Evolutionary conservation across 2,797 vertebrate genomes (phyloP).

Genomic region (Heliangelus exortis): DNA sequence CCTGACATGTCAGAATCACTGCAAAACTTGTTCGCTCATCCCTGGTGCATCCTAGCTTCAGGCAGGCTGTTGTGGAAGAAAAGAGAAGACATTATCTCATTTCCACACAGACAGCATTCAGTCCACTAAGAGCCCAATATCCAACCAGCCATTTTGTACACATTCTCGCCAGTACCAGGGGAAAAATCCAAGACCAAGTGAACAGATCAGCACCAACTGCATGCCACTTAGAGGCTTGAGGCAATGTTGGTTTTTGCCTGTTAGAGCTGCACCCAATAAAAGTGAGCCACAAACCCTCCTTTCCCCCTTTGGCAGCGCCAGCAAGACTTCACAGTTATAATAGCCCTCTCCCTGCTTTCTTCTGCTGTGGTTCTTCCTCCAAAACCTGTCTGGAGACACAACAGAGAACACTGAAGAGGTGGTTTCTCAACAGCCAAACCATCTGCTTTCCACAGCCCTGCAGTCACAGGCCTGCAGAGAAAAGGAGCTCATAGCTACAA

Average conservation of each 20-base stretch:
- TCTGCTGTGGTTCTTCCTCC: not conserved
- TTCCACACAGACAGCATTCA: not conserved
- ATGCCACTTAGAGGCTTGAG: not conserved
- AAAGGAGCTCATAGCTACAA: not conserved
- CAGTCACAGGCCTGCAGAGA: not conserved
- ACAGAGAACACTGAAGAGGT: not conserved
- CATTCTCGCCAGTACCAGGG: not conserved
- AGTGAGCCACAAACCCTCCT: not conserved
- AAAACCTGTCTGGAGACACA: not conserved
- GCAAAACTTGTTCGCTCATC: not conserved
- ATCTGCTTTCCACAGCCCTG: not conserved
- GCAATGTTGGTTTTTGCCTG: rapidly evolving
- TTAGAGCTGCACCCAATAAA: not conserved
- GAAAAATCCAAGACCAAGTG: not conserved
- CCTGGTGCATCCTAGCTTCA: not conserved
- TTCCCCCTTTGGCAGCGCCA: not conserved
- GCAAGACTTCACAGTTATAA: not conserved
- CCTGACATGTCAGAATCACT: not conserved
- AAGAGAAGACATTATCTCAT: conserved; percentile 33
- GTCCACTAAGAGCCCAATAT: not conserved
- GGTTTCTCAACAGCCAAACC: not conserved
- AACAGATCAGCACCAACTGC: not conserved
- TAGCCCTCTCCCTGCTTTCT: not conserved
- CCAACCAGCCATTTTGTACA: not conserved
- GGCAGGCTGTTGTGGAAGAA: not conserved